Evolutionary conservation across 2,888 invertebrate species (phyloP).

Genomic region (Trichacis sp.): DNA sequence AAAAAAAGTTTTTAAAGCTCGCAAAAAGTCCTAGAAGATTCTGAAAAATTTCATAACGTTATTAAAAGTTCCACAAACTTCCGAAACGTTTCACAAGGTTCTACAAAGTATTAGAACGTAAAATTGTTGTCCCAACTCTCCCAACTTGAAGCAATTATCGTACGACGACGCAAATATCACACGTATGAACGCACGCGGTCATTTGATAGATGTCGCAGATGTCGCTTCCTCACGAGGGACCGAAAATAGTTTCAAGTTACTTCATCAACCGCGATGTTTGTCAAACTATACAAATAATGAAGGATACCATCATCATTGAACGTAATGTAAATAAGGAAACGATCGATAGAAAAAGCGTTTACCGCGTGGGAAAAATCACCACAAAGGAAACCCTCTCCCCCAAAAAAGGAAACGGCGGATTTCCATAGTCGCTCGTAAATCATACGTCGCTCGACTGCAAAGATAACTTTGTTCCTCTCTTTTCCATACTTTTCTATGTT

Average conservation of each 20-base stretch:
- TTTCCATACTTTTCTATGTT: slow-evolving; percentile 17
- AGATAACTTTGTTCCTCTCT: slow-evolving; percentile 30
- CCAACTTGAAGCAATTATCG: too few relatives aligned
- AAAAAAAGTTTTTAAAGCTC: too few relatives aligned
- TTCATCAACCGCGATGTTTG: not conserved
- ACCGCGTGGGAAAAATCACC: not conserved
- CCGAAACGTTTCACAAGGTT: too few relatives aligned
- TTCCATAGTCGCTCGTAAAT: slow-evolving; percentile 35
- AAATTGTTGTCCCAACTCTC: too few relatives aligned
- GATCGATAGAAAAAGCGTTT: not conserved
- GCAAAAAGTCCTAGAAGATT: too few relatives aligned
- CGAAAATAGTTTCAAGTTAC: not conserved
- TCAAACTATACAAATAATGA: not conserved
- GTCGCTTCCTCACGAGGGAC: not conserved
- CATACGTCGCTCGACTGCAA: slow-evolving; percentile 35
- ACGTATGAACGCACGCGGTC: too few relatives aligned
- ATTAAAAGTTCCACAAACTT: too few relatives aligned
- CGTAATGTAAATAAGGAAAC: not conserved
- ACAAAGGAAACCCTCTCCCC: too few relatives aligned
- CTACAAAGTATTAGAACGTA: too few relatives aligned
- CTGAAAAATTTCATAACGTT: too few relatives aligned
- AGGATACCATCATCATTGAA: not conserved
- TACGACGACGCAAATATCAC: too few relatives aligned
- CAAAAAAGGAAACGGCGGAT: slow-evolving; percentile 28
- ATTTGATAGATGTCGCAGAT: slow-evolving; percentile 1